Base-by-base conservation (phyloP, 2,888 invertebrate genomes). In the Drosophila suboccidentalis region DNA sequence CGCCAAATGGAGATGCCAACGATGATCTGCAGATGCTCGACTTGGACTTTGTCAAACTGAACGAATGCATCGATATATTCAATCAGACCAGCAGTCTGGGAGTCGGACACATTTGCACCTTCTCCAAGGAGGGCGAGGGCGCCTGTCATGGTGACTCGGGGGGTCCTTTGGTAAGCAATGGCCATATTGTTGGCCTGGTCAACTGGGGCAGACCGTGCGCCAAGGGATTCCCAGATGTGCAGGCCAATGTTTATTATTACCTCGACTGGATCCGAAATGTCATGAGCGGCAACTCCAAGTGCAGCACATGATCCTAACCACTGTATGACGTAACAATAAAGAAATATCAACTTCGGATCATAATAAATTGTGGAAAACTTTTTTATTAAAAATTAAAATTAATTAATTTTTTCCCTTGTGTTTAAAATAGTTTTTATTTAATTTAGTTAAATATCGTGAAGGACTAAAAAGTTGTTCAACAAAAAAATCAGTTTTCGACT, bases 91-190 rank as follows among this genome's bases (percentile, higher is more conserved):
- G 93, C 58, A 92, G 91, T 0, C 93, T 94, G 1, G 94, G 93
- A 59, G 92, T 93, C 29, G 93, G 94, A 0, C 94, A 95, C 77
- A 92, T 95, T 29, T 95, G 95, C 73, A 94, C 95, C 0, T 90
- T 94, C 32, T 94, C 94, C 0, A 92, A 92, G 51, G 85, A 89
- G 1, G 94, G 94, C 0, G 93, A 94, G 77, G 95, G 95, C 0
- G 93, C 80, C 5, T 90, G 89, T 49, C 82, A 90, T 65, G 90
- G 90, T 15, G 90, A 89, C 57, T 90, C 82, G 2, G 91, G 91
- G 0, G 90, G 90, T 8, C 90, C 91, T 0, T 64, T 91, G 26
- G 78, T 78, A 1, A 71, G 68, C 63, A 50, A 88, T 29, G 86
- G 75, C 1, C 54, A 55, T 1, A 60, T 91, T 1, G 89, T 86